Conservation (phyloP, 2,888 invertebrate species). For the Cosmia pyralina region DNA sequence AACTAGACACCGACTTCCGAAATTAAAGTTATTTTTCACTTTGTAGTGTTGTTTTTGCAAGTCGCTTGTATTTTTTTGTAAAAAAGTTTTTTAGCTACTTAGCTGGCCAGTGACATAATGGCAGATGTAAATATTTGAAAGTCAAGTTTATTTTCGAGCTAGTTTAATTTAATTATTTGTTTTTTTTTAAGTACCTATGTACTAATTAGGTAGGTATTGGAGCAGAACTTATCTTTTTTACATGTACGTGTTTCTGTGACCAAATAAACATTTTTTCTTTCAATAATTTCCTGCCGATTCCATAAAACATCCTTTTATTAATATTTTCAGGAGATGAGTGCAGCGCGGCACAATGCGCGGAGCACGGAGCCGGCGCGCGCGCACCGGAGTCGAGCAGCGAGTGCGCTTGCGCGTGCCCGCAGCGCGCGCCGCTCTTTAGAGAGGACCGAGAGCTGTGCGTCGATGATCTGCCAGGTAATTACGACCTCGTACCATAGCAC, state of each 20-base stretch:
- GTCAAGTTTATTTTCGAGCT: too few species aligned
- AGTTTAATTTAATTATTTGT: too few species aligned
- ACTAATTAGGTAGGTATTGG: neutral
- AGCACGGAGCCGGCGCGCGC: slow-evolving; percentile 82
- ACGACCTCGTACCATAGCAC: neutral
- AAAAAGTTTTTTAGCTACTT: neutral
- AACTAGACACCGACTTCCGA: too few species aligned
- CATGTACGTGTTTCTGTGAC: neutral
- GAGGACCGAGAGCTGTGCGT: slow-evolving; percentile 96
- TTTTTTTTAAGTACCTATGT: neutral
- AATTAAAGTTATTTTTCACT: too few species aligned
- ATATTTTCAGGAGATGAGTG: slow-evolving; percentile 81
- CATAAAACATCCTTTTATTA: neutral
- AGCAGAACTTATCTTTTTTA: neutral
- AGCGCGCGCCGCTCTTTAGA: slow-evolving; percentile 94
- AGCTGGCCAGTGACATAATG: neutral
- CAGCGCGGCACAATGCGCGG: slow-evolving; percentile 82
- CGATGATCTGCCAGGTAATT: slow-evolving; percentile 94
- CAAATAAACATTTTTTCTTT: neutral
- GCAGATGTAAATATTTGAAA: neutral
- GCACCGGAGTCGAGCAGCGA: slow-evolving; percentile 70
- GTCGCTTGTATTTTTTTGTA: too few species aligned
- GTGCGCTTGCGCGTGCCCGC: slow-evolving; percentile 95
- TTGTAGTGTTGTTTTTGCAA: too few species aligned
- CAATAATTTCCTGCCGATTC: neutral